These are phyloP conservation scores for Melanotaenia pygmaea DNA, from an alignment of 2,797 vertebrate species.

Conservation along the genomic window DNA sequence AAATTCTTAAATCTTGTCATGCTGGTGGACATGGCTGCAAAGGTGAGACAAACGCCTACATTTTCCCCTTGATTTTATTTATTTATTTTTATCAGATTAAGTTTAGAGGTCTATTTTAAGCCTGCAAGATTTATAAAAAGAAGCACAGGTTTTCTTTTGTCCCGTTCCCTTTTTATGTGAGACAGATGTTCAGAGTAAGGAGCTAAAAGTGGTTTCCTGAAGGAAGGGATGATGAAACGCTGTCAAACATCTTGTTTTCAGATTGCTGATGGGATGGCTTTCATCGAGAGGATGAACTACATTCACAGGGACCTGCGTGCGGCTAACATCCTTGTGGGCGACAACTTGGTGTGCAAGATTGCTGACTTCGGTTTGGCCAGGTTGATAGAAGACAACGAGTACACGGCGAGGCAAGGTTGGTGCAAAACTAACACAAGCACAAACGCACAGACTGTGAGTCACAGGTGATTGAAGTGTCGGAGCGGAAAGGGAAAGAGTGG, in stretches of 20 bases:
- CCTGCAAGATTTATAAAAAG: constrained; percentile 26
- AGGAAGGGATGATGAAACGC: background rate
- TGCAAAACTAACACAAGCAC: background rate
- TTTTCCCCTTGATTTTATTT: background rate
- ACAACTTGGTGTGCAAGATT: constrained; percentile 97
- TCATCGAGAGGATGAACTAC: constrained; percentile 99
- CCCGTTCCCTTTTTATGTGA: constrained; percentile 25
- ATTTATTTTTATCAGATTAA: constrained; percentile 22
- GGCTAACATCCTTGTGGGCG: constrained; percentile 95
- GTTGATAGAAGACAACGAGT: constrained; percentile 98
- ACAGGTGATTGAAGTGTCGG: constrained; percentile 30
- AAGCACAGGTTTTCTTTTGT: constrained; percentile 23
- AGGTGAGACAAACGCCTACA: constrained; percentile 80
- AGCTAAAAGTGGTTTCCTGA: constrained; percentile 40
- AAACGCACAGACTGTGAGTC: constrained; percentile 20
- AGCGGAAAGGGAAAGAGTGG: constrained; percentile 29
- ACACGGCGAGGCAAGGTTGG: constrained; percentile 95
- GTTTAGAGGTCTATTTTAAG: constrained; percentile 55
- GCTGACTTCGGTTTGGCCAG: constrained; percentile 96
- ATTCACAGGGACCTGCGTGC: constrained; percentile 97
- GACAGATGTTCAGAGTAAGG: constrained; percentile 22
- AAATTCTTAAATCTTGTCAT: constrained; percentile 94
- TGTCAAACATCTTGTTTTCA: constrained; percentile 51
- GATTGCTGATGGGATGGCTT: constrained; percentile 98
- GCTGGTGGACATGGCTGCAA: constrained; percentile 96